Evolutionary conservation across 1,140 invertebrate species (phyloP), one percentile per base, ranked within the genome.

Genomic region (Coelopa frigida): DNA sequence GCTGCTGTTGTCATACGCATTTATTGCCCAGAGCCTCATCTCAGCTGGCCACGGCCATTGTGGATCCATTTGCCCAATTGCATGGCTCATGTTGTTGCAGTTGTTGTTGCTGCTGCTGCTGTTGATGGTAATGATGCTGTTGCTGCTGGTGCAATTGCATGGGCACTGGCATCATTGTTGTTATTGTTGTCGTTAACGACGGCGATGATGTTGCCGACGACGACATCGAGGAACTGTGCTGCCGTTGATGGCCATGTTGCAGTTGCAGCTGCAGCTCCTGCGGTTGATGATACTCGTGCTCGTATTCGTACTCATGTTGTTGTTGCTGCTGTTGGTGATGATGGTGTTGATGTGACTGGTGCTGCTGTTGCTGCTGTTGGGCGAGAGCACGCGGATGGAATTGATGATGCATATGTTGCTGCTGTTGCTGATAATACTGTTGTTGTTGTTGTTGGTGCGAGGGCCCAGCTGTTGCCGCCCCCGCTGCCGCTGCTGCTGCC

Each of bases 31-130:
- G 15, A 10, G 35, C 35, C 44, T 44, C 14, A 17, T 59, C 60
- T 67, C 63, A 67, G 63, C 63, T 67, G 52, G 63, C 59, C 52
- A 64, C 62, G 48, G 67, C 57, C 54, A 51, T 61, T 49, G 53
- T 52, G 22, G 57, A n/a, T n/a, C n/a, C 53, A 37, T 55, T 65
- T 21, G 60, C 53, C 63, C 63, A 67, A 29, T 60, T 56, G 48
- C 53, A 52, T 20, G 46, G 22, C 32, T 42, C 20, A 11, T 49
- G 18, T 15, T 36, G 32, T 14, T 44, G 15, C 43, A 11, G 29
- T 14, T 41, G 24, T 23, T 15, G 23, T 32, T 21, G 40, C 17
- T 18, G 41, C 26, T 37, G 47, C 15, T 14, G 36, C 15, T 44
- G 36, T 36, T 40, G 43, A 7, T 45, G 21, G 8, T 46, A 36